phyloP scores from a whole-genome alignment of 2,797 vertebrate genomes.

The Craterocephalus amniculus region DNA sequence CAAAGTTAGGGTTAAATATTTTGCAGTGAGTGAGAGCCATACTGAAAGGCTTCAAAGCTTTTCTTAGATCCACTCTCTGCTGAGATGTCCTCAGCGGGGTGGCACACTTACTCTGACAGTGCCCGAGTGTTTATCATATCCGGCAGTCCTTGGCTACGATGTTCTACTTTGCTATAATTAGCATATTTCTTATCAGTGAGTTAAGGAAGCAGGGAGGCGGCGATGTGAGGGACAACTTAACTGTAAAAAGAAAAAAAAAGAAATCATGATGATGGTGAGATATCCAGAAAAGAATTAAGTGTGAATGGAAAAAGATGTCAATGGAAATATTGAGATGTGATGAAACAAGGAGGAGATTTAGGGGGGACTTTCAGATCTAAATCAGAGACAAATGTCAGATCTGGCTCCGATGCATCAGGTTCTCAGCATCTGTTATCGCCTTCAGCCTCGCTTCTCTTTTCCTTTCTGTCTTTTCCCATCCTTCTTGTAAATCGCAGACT shows the following conservation, averaged over 20 bases:
- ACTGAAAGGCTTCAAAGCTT: slow-evolving; percentile 17
- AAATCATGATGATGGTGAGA: not conserved
- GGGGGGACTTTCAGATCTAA: slow-evolving; percentile 30
- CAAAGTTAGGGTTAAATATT: not conserved
- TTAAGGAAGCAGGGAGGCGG: slow-evolving; percentile 33
- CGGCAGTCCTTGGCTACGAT: slow-evolving; percentile 53
- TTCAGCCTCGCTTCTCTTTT: slow-evolving; percentile 29
- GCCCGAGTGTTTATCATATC: slow-evolving; percentile 40
- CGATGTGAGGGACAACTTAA: slow-evolving; percentile 13
- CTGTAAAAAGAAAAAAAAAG: not conserved
- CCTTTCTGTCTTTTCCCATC: slow-evolving; percentile 47
- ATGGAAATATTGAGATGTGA: slow-evolving; percentile 40
- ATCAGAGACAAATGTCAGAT: slow-evolving; percentile 55
- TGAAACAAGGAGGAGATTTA: slow-evolving; percentile 35
- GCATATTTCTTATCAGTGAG: slow-evolving; percentile 60
- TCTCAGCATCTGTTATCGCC: slow-evolving; percentile 50
- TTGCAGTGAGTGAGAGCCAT: not conserved
- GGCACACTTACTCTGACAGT: slow-evolving; percentile 11
- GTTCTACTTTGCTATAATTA: slow-evolving; percentile 69
- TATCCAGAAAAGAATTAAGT: not conserved
- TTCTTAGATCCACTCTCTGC: not conserved
- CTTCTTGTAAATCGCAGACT: slow-evolving; percentile 22
- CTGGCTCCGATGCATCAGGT: slow-evolving; percentile 48
- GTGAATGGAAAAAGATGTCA: slow-evolving; percentile 33
- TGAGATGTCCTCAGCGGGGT: not conserved